Conservation (phyloP, 2,113 vertebrate genomes). For the Neodon shergylaensis region DNA sequence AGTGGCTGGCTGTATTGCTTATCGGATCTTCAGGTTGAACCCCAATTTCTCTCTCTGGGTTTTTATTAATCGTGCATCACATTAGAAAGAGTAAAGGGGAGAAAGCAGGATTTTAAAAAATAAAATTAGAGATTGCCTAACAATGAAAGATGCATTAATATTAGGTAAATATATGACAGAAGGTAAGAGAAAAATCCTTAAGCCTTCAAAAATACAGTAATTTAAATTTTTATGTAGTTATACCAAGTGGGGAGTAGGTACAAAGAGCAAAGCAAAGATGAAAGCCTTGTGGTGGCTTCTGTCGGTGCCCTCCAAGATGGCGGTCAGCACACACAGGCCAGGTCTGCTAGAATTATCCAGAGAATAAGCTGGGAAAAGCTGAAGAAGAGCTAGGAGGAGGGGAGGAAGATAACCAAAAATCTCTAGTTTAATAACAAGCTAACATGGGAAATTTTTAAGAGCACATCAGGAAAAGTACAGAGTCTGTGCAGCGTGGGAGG, state of each 20-base stretch:
- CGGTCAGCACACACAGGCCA: neutral
- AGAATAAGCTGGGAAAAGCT: neutral
- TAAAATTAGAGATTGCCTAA: neutral
- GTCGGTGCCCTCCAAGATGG: neutral
- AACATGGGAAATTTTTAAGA: neutral
- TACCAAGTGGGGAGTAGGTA: neutral
- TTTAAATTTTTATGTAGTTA: neutral
- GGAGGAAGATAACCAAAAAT: neutral
- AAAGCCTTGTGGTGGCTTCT: neutral
- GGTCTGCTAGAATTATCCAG: neutral
- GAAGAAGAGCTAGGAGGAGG: neutral
- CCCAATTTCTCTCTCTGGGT: too few relatives aligned
- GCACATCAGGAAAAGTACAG: neutral
- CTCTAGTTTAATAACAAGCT: neutral
- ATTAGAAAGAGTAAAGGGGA: neutral
- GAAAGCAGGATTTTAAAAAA: neutral
- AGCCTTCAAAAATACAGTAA: neutral
- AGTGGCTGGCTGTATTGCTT: too few relatives aligned
- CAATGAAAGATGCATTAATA: neutral
- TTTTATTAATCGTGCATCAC: too few relatives aligned
- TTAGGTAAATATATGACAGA: neutral
- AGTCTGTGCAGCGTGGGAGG: too few relatives aligned
- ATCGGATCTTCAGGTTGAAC: too few relatives aligned
- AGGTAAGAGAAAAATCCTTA: neutral
- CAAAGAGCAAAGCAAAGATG: neutral